Evolutionary conservation across 2,797 vertebrate genomes (phyloP), one percentile per base, ranked within the genome.

Genomic region (Pipistrellus pygmaeus): DNA sequence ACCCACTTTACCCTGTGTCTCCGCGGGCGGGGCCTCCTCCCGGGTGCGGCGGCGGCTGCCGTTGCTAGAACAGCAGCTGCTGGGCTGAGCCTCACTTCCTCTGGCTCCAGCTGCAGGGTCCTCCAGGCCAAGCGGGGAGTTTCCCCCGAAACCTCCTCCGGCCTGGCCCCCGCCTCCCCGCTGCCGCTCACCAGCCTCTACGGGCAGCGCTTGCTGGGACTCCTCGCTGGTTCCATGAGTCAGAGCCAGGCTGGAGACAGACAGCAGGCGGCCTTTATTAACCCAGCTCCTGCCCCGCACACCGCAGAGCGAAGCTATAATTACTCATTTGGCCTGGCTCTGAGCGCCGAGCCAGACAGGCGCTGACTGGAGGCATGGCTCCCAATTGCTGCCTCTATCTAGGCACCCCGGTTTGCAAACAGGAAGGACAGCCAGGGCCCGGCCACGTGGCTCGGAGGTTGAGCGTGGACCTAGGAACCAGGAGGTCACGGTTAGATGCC

Each of bases 181-280:
- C 95, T 51, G 44, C 44, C 44, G 95, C 95, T 97, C 83, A 53
- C 95, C 88, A 77, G 90, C 93, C 95, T 96, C 93, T 51, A 83
- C 5, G 91, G 95, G 94, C 44, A 95, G 93, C 3, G 8, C 92
- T 93, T 91, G 44, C 96, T 93, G 96, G 97, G 96, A 95, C 97
- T 96, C 97, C 96, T 5, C 5, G 38, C 95, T 93, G 78, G 85
- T 88, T 96, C 95, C 94, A 62, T 96, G 97, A 97, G 97, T 97
- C 97, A 97, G 94, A 96, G 95, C 82, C 83, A 86, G 93, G 93
- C 96, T 96, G 96, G 96, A 96, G 97, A 94, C 96, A 97, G 96
- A 96, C 96, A 96, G 97, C 94, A 94, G 90, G 83, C 95, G 96
- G 92, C 96, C 96, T 97, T 96, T 96, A 96, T 96, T 97, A 93